Base-by-base conservation (phyloP, 2,113 vertebrate genomes). In the Tinamus guttatus region DNA sequence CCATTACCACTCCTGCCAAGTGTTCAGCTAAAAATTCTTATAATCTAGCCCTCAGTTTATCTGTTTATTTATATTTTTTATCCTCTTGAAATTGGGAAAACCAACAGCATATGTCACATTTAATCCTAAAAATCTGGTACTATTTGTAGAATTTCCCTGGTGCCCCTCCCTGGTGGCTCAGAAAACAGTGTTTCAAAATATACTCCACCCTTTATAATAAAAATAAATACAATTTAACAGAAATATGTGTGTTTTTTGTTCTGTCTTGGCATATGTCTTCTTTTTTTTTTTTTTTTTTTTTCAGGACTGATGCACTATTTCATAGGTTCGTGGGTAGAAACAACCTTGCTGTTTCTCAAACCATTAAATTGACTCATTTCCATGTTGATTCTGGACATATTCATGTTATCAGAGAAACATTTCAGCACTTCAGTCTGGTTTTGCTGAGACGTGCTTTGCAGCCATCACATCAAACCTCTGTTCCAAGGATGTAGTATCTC, bases 261-360 rank as follows among this genome's bases (percentile, higher is more conserved):
- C 73, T 86, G 41, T 38, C 12, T 81, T 83, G 68, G 21, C 58
- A 75, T 40, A 36, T 92, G 62, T 62, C 43, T 84, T 89, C 69
- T 10, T 62, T 64, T 62, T 69, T 25, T 62, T 45, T 45, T 45
- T 45, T 45, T 45, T 45, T 45, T 45, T 43, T 43, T 43, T 43
- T 41, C 40, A 32, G 45, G 54, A 28, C 22, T 83, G 82, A 85
- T 52, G 36, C 16, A 36, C 8, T 25, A 4, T 63, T 90, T 58
- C 81, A 32, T 64, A 32, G 9, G 40, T 62, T 80, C 74, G 41
- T 81, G 95, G 54, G 80, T 86, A 90, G 52, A 81, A 79, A 40
- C 24, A 92, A n/a, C 15, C 47, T 81, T 32, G 21, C 43, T 45
- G 40, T 95, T 94, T 95, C 93, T 94, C 94, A 97, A 86, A 93